Percentiles rank a stretch among this genome's conserved stretches.
Evolutionary conservation across 2,797 vertebrate species (phyloP).

Genomic region (Neostethus bicornis): DNA sequence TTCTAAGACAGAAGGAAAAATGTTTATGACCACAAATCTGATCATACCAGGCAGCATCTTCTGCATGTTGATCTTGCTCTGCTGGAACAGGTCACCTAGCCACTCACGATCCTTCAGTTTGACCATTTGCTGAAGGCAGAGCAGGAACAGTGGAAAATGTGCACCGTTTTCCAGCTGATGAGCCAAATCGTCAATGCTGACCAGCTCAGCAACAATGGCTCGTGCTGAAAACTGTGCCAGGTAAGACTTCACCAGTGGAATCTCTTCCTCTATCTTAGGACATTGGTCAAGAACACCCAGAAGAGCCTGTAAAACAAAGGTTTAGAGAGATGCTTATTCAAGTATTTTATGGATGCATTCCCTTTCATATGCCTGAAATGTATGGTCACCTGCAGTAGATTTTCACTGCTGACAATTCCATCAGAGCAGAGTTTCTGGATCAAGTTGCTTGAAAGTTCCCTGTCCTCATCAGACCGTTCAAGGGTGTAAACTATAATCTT

Average conservation of each 20-base stretch:
- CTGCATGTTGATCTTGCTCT: conserved; percentile 98
- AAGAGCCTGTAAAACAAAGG: conserved; percentile 81
- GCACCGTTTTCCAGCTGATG: conserved; percentile 95
- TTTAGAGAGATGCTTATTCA: background rate
- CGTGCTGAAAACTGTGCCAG: conserved; percentile 96
- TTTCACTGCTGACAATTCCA: conserved; percentile 90
- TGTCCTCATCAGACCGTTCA: conserved; percentile 92
- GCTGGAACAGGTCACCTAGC: conserved; percentile 95
- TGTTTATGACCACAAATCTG: too few relatives aligned
- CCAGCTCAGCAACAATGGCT: conserved; percentile 89
- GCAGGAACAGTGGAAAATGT: conserved; percentile 97
- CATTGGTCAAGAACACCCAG: conserved; percentile 93
- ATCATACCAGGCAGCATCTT: conserved; percentile 96
- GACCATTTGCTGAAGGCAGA: conserved; percentile 96
- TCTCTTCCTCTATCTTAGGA: conserved; percentile 94
- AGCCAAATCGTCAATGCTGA: conserved; percentile 93
- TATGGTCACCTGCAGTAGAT: conserved; percentile 90
- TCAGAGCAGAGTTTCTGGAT: conserved; percentile 90
- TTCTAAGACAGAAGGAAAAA: too few relatives aligned
- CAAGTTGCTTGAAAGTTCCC: conserved; percentile 89
- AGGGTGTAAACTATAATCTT: conserved; percentile 91
- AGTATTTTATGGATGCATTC: background rate
- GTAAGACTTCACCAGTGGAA: conserved; percentile 97
- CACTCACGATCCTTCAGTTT: conserved; percentile 96
- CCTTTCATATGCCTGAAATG: too few relatives aligned